Evolutionary conservation across 2,113 vertebrate species (phyloP).

Genomic region (Macquaria australasica): DNA sequence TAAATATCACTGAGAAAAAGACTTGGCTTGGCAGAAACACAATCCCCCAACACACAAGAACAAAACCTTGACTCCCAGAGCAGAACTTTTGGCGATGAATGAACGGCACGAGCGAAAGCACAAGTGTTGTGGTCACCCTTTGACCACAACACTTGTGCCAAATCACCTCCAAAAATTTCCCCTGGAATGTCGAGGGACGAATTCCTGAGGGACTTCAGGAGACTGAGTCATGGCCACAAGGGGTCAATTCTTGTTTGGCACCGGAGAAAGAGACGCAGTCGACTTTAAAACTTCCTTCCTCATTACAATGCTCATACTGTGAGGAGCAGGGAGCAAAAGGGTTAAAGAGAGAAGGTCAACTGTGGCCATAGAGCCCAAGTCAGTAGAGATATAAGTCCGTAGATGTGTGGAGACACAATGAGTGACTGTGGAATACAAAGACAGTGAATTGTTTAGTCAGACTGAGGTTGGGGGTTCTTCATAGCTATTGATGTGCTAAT

Average conservation of each 20-base stretch:
- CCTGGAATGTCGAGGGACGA: constrained; percentile 60
- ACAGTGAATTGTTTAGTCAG: constrained; percentile 57
- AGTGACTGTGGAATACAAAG: constrained; percentile 74
- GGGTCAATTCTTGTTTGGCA: constrained; percentile 62
- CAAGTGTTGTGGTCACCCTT: constrained; percentile 75
- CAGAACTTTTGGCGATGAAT: constrained; percentile 32
- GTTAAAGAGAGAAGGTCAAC: constrained; percentile 74
- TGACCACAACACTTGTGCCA: constrained; percentile 42
- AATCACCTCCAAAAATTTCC: constrained; percentile 53
- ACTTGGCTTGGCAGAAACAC: constrained; percentile 30
- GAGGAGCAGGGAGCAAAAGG: constrained; percentile 34
- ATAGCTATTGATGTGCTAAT: constrained; percentile 64
- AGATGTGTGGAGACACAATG: constrained; percentile 76
- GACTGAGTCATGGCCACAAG: constrained; percentile 60
- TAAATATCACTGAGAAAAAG: constrained; percentile 19
- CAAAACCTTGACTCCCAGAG: constrained; percentile 23
- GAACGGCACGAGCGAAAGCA: constrained; percentile 66
- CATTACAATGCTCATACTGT: constrained; percentile 73
- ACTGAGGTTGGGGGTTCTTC: constrained; percentile 44
- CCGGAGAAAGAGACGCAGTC: constrained; percentile 40
- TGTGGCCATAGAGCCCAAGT: constrained; percentile 44
- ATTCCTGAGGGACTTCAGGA: constrained; percentile 62
- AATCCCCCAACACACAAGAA: constrained; percentile 6
- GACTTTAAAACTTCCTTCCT: constrained; percentile 53
- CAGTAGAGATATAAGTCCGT: constrained; percentile 69